phyloP scores from a whole-genome alignment of 2,113 vertebrate species.

The Corythoichthys intestinalis region DNA sequence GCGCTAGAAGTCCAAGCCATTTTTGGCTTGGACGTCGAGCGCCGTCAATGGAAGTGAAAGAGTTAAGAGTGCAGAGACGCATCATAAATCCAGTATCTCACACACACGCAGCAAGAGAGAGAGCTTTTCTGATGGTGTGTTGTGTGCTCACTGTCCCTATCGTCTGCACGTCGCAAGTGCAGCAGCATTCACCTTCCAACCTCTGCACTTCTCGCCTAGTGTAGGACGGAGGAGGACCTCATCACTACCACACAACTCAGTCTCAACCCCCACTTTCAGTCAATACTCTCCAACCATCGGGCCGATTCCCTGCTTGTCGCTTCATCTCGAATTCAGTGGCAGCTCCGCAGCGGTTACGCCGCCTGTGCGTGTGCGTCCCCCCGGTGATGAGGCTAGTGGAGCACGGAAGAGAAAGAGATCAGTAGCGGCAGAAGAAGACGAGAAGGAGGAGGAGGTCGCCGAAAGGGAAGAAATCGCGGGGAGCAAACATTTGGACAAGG shows the following conservation, averaged over 20 bases:
- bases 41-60: no score
- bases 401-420: conserved; percentile 30
- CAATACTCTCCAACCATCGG: neutral
- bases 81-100: neutral
- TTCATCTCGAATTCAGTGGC: neutral
- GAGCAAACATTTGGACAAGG: conserved; percentile 66
- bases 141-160: conserved; percentile 65
- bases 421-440: conserved; percentile 18
- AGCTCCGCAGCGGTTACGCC: conserved; percentile 34
- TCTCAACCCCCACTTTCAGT: neutral
- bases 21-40: no score
- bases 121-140: neutral
- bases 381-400: conserved; percentile 74
- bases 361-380: conserved; percentile 48
- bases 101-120: neutral
- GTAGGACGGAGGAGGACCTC: conserved; percentile 22
- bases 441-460: conserved; percentile 18
- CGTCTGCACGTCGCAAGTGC: conserved; percentile 64
- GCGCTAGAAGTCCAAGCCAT: no score
- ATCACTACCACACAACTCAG: conserved; percentile 1
- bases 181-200: conserved; percentile 74
- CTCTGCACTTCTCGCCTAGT: conserved; percentile 55
- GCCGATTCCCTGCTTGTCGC: conserved; percentile 3
- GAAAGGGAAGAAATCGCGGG: conserved; percentile 39
- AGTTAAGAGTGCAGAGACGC: neutral